Evolutionary conservation across 2,797 vertebrate species (phyloP), one percentile per base, ranked within the genome.

Genomic region (Okamejei kenojei): DNA sequence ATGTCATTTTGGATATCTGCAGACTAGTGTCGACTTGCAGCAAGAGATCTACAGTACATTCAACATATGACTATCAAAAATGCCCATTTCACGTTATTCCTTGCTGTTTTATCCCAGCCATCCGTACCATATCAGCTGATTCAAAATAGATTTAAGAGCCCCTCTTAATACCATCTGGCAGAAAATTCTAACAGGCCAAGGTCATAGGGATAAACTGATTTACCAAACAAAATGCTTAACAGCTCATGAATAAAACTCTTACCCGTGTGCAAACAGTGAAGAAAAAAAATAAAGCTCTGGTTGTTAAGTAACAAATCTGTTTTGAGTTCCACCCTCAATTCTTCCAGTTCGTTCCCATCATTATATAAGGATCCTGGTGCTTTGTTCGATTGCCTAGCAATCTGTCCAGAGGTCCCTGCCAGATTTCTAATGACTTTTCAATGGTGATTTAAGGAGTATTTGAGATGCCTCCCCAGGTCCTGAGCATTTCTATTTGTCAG

Each of bases 181-280:
- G 96, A 94, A 96, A 93, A 94, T 94, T 96, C 96, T 95, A 95
- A 95, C 95, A 95, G 95, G 93, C 93, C 94, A 95, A 95, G 95
- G 96, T 97, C 95, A 95, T 61, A 94, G 95, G 95, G 95, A 96
- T 96, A 96, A 97, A 96, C 94, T 93, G 93, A 96, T 96, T 96
- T 96, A 96, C 95, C 95, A 94, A 95, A 96, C 96, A 96, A 97
- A 97, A 96, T 94, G 95, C 95, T 96, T 97, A 97, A 96, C 96
- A 96, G 95, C 95, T 98, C 97, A 98, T 98, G 97, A 99, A 98
- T 98, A 97, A 97, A 96, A 95, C 96, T 97, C 96, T 93, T 94
- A 92, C 71, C 61, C 65, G 84, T 68, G 35, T 54, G 71, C 90
- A 88, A 88, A 88, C 35, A 35, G 63, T 88, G 38, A 80, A 76